Conservation (phyloP, 2,888 invertebrate species). For the Phalera bucephala region DNA sequence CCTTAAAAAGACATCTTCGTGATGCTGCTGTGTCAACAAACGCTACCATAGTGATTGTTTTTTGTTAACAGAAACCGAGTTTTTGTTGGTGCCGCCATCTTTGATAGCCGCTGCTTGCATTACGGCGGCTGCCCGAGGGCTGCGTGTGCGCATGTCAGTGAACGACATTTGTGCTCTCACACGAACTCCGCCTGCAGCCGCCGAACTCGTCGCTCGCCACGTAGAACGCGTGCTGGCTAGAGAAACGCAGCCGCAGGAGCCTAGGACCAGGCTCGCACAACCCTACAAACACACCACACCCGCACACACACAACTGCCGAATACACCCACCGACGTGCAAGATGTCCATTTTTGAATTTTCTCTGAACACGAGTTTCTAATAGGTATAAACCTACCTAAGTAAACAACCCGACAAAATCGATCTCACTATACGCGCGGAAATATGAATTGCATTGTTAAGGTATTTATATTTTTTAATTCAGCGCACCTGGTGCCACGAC, state of each 20-base stretch:
- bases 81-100: conserved; percentile 87
- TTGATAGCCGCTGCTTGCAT: conserved; percentile 88
- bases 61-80: conserved; percentile 86
- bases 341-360: conserved; percentile 81
- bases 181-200: conserved; percentile 71
- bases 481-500: conserved; percentile 58
- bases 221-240: conserved; percentile 84
- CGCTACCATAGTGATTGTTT: conserved; percentile 4
- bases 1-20: too few species aligned
- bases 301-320: conserved; percentile 71
- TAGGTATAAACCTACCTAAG: conserved; percentile 29
- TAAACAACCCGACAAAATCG: conserved; percentile 42
- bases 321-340: conserved; percentile 86
- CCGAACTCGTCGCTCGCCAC: conserved; percentile 81
- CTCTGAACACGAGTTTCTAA: neutral
- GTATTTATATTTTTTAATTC: conserved; percentile 52
- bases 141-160: conserved; percentile 74
- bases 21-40: neutral
- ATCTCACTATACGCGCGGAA: conserved; percentile 50
- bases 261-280: conserved; percentile 51
- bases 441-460: conserved; percentile 51
- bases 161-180: conserved; percentile 72
- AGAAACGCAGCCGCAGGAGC: conserved; percentile 78
- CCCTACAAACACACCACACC: conserved; percentile 56
- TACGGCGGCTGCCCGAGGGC: conserved; percentile 86